Base-by-base conservation (phyloP, 1,140 invertebrate species). In the Heliconius himera region DNA sequence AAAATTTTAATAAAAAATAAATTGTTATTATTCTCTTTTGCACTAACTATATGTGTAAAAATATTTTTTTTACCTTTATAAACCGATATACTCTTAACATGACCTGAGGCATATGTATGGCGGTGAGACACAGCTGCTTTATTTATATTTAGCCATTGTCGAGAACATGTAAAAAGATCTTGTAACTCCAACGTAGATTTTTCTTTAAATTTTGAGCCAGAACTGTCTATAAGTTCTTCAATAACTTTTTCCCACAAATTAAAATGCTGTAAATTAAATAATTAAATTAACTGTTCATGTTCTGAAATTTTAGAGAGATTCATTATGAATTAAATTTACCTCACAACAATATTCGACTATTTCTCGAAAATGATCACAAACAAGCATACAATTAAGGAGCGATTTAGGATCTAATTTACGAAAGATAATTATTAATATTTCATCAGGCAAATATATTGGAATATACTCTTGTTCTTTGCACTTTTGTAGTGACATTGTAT, bases 401-500 rank as follows among this genome's bases (percentile, higher is more conserved):
- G 84, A 82, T 84, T 84, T 83, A 1, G 74, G 26, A 79, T 85
- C 78, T 26, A 89, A 78, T 56, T 86, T 79, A 49, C 83, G 81
- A 41, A 89, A 89, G 54, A 89, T 83, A 36, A 82, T 54, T 66
- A 88, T 20, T n/a, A 90, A 70, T 73, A 90, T 81, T 73, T 91
- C 89, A 16, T 56, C n/a, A 36, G 88, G 81, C 73, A 83, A 87
- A 66, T 29, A 66, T 29, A 66, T 22, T 66, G 22, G 60, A 66
- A 29, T 29, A 13, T 20, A 6, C 5, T 51, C 49, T 13, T 29
- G 22, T 11, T 66, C 22, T 66, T 26, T 13, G 29, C 26, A 29
- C 8, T 49, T 66, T 51, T 26, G 26, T 18, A 29, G 56, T 77
- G 46, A 70, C 80, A 77, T 81, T 41, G 66, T 56, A 26, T 11